Evolutionary conservation across 2,113 vertebrate genomes (phyloP).

Genomic region (Geococcyx californianus): DNA sequence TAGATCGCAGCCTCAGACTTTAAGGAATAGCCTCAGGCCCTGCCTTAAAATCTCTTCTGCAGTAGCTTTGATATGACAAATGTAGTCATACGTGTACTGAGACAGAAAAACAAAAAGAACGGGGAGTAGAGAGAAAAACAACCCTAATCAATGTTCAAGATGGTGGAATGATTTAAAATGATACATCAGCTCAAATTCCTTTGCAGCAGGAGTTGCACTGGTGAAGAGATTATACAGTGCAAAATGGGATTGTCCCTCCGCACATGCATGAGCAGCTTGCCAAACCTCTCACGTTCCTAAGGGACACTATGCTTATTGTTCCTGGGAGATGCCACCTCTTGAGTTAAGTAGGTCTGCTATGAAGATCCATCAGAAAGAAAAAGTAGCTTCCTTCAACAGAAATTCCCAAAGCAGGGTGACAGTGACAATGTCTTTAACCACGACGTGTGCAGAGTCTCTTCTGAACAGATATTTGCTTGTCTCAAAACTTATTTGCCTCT

Average conservation of each 20-base stretch:
- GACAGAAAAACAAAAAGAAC: not conserved
- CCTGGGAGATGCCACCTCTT: not conserved
- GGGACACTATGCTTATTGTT: rapidly evolving
- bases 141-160: not conserved
- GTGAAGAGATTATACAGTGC: not conserved
- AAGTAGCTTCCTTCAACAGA: not conserved
- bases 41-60: not conserved
- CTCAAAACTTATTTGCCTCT: not conserved
- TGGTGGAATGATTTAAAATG: not conserved
- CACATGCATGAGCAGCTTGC: not conserved
- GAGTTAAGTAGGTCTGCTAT: not conserved
- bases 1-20: not conserved
- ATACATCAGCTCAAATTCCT: not conserved
- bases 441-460: rapidly evolving
- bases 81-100: not conserved
- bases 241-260: not conserved
- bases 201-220: rapidly evolving
- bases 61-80: not conserved
- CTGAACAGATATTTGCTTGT: not conserved
- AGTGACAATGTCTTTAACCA: not conserved
- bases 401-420: not conserved
- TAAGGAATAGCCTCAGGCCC: not conserved
- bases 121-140: rapidly evolving
- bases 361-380: not conserved
- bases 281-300: not conserved